Conservation (phyloP, 2,888 invertebrate genomes). For the Incurvaria masculella region DNA sequence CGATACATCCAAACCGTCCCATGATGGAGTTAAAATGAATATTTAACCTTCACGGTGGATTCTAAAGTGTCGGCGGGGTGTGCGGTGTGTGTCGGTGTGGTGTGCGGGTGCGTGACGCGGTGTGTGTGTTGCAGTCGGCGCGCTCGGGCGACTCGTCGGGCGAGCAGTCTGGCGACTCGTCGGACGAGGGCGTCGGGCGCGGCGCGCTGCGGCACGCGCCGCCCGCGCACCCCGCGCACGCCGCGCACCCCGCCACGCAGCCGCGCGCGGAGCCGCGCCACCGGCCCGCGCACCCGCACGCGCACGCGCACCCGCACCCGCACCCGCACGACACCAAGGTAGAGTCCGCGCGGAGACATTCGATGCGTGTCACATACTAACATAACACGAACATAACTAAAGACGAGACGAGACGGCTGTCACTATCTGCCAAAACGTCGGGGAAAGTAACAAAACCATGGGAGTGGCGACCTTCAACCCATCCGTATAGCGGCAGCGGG, state of each 20-base stretch:
- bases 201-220: constrained; percentile 25
- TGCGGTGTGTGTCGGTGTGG: constrained; percentile 2
- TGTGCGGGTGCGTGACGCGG: constrained; percentile 15
- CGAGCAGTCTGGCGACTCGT: constrained; percentile 48
- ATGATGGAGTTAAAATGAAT: too few species aligned
- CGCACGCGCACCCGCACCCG: constrained; percentile 23
- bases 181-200: constrained; percentile 49
- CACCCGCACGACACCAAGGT: constrained; percentile 18
- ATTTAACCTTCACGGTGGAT: too few species aligned
- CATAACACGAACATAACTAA: too few species aligned
- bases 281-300: constrained; percentile 15
- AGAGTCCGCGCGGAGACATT: too few species aligned
- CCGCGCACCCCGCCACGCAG: constrained; percentile 19
- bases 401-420: constrained; percentile 28
- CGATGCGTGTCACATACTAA: too few species aligned
- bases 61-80: neutral
- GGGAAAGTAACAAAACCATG: too few species aligned
- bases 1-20: too few species aligned
- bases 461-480: too few species aligned
- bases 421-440: too few species aligned
- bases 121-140: constrained; percentile 32
- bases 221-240: constrained; percentile 19
- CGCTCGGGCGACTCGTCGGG: constrained; percentile 48
- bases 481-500: too few species aligned
- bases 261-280: constrained; percentile 11